These are phyloP conservation scores for Drosophila bocki DNA, from an alignment of 1,140 invertebrate genomes.

Conservation along the genomic window DNA sequence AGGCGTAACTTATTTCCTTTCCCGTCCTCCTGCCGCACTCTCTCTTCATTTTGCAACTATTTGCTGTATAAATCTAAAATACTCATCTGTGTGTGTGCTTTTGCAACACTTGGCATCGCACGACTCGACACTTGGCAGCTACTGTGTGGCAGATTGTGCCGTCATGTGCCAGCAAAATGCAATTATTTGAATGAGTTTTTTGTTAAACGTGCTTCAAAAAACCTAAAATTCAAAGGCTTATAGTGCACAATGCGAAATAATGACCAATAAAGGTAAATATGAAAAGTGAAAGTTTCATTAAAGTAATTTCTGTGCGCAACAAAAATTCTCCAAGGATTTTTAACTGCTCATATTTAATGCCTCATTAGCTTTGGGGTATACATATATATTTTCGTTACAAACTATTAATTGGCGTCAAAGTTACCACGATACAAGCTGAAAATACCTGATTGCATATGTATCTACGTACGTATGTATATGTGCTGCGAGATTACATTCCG, in stretches of 20 bases:
- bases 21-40: not conserved
- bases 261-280: slow-evolving; percentile 9
- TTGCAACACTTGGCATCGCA: slow-evolving; percentile 49
- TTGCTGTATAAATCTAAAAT: slow-evolving; percentile 27
- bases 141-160: slow-evolving; percentile 37
- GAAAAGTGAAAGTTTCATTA: slow-evolving; percentile 34
- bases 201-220: slow-evolving; percentile 44
- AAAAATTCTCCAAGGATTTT: slow-evolving; percentile 1
- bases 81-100: slow-evolving; percentile 25
- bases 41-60: slow-evolving; percentile 37
- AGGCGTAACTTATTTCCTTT: slow-evolving; percentile 61
- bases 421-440: not conserved
- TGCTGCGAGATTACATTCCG: not conserved
- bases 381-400: not conserved
- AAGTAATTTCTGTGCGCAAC: slow-evolving; percentile 1
- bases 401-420: not conserved
- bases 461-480: not conserved
- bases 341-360: not conserved
- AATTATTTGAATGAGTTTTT: slow-evolving; percentile 55
- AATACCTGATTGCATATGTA: not conserved
- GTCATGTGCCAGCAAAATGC: slow-evolving; percentile 56
- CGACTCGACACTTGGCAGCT: slow-evolving; percentile 49
- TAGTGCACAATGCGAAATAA: slow-evolving; percentile 16
- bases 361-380: not conserved
- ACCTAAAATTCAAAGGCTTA: slow-evolving; percentile 21